Base-by-base conservation (phyloP, 2,797 vertebrate genomes). In the Silurus aristotelis region DNA sequence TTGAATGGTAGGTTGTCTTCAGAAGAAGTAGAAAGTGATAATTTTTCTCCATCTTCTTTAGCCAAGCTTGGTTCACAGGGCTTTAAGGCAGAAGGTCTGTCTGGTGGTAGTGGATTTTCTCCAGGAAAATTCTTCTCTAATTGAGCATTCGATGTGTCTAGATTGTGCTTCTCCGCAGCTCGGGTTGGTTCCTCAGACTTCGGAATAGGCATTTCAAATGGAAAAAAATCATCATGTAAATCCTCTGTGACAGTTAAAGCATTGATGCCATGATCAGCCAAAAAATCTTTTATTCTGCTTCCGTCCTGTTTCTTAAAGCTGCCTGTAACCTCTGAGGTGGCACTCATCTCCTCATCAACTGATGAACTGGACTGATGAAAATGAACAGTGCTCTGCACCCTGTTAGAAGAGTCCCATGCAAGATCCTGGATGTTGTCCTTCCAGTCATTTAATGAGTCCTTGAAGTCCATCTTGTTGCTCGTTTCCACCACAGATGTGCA, bases 401-500 rank as follows among this genome's bases (percentile, higher is more conserved):
- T 43, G 55, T n/a, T 60, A 48, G 64, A 27, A 60, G 46, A 58
- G 66, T 83, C 66, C 76, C 56, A 80, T 60, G n/a, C 75, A 14
- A 83, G 76, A 31, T 48, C 60, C n/a, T 80, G 82, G 31, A 67
- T 17, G 82, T 85, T 72, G 38, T 73, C 87, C 72, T 79, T 79
- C 25, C 56, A 22, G 14, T 80, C 84, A 81, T 79, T 81, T 3
- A 6, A 22, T 52, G 56, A 46, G 67, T 58, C 70, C 52, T 86
- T 63, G 12, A 70, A 20, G 25, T 86, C 66, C 79, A 80, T 80
- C 63, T 6, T 13, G 60, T 83, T 73, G 25, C 60, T 15, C 9
- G 6, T 80, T 81, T 71, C 27, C 64, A 5, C 77, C 64, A 25
- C 72, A 20, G 78, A 84, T 86, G 89, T 82, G 86, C 84, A 71